A percentile compares a stretch with the other conserved stretches of the same genome.
Evolutionary conservation across 2,113 vertebrate genomes (phyloP).

Genomic region (Protobothrops flavoviridis): DNA sequence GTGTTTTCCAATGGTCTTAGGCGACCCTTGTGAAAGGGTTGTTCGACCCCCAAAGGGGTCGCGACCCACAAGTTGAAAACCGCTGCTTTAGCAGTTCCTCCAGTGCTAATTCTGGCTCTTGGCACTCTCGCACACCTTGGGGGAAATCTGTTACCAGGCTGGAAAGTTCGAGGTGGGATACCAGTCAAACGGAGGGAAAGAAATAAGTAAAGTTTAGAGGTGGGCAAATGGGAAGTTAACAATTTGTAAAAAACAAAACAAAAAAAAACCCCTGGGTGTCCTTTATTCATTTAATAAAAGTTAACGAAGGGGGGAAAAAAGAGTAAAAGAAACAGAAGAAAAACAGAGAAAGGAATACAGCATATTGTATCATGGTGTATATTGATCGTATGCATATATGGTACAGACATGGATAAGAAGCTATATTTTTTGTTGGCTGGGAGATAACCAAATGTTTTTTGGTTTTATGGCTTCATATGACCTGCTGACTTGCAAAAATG

Average conservation of each 20-base stretch:
- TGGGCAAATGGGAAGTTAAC: neutral
- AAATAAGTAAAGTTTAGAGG: neutral
- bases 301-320: neutral
- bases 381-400: neutral
- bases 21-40: too few species aligned
- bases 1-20: too few species aligned
- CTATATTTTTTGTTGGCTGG: neutral
- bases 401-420: neutral
- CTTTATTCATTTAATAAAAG: neutral
- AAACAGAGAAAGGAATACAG: neutral
- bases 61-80: too few species aligned
- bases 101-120: constrained; percentile 72
- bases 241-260: neutral
- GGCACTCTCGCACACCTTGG: constrained; percentile 78
- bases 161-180: neutral
- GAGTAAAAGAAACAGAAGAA: neutral
- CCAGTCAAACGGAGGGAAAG: neutral
- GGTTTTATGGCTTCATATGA: neutral
- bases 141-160: constrained; percentile 84
- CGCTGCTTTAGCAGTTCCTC: constrained; percentile 75
- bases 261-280: neutral
- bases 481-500: neutral
- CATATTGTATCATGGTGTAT: neutral
- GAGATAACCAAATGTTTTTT: neutral
- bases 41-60: too few species aligned